Evolutionary conservation across 2,797 vertebrate species (phyloP), one percentile per base, ranked within the genome.

Genomic region (Cirrhinus molitorella): DNA sequence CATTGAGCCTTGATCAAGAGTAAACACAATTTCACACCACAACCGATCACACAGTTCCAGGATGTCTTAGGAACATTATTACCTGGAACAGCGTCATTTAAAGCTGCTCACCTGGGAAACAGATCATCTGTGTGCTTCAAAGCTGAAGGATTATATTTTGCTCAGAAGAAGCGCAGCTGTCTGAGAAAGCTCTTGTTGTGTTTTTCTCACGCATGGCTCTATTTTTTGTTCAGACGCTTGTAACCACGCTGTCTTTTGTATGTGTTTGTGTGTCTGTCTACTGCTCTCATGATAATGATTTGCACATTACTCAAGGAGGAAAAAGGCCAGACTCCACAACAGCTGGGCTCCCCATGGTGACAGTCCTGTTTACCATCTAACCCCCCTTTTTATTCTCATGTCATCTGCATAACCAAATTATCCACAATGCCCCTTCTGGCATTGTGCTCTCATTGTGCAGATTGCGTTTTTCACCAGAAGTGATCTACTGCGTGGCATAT

Each of bases 311-410:
- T 79, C 45, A 53, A 72, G 28, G 49, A 73, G 37, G 49, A 47
- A 34, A 79, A 49, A 53, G 34, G 43, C 68, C 40, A 21, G 17
- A 59, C 65, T 88, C 83, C 55, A 79, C 83, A 79, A 85, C 59
- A 89, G 82, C 87, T 86, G 80, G 70, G 49, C 68, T 86, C 68
- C 80, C 85, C 34, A 19, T 86, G 75, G 80, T 34, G 80, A 74
- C 51, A n/a, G 34, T 61, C 16, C 45, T 73, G 80, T 85, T 85
- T 71, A 77, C 72, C 1, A n/a, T 17, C 28, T 9, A 25, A 45
- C 40, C 66, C 72, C 40, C 37, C 10, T 34, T 31, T 76, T 28
- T 43, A 68, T 57, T 81, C 31, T 51, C 67, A 61, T 37, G 31
- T 59, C 49, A 23, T 85, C 45, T 75, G 43, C 68, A 59, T 74